A percentile compares a stretch with the other conserved stretches of the same genome.
Evolutionary conservation across 2,888 invertebrate species (phyloP).

Genomic region (Acrocyrtus sp.): DNA sequence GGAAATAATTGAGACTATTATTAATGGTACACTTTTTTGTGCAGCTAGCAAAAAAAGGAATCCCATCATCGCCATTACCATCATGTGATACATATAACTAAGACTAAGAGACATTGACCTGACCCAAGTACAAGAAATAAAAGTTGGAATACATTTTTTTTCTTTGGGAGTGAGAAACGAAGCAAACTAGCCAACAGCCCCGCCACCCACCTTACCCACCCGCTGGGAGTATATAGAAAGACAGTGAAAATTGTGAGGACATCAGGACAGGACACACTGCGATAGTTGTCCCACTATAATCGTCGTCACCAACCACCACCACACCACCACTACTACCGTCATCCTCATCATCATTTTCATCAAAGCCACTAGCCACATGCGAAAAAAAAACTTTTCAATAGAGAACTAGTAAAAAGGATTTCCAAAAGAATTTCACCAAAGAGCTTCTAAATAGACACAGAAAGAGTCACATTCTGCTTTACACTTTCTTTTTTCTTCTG

Average conservation of each 20-base stretch:
- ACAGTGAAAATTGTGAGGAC: conserved; percentile 15
- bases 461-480: too few relatives aligned
- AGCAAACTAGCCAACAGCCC: conserved; percentile 1
- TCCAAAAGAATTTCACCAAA: conserved; percentile 7
- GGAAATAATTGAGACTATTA: conserved; percentile 32
- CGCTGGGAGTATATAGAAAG: conserved; percentile 30
- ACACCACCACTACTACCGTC: conserved; percentile 2
- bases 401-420: conserved; percentile 18
- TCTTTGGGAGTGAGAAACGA: too few relatives aligned
- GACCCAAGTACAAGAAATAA: conserved; percentile 14
- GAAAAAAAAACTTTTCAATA: conserved; percentile 32
- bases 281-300: conserved; percentile 15
- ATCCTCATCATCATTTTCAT: conserved; percentile 36
- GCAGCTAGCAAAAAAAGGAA: neutral
- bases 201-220: conserved; percentile 21
- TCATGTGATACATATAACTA: too few relatives aligned
- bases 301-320: conserved; percentile 9
- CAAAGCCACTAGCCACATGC: conserved; percentile 38
- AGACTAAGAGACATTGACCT: too few relatives aligned
- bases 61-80: conserved; percentile 4
- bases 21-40: conserved; percentile 30
- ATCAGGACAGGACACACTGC: neutral
- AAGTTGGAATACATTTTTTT: conserved; percentile 13
- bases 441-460: too few relatives aligned
- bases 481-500: too few relatives aligned